phyloP scores from a whole-genome alignment of 2,888 invertebrate genomes.

The Andrena dorsata region DNA sequence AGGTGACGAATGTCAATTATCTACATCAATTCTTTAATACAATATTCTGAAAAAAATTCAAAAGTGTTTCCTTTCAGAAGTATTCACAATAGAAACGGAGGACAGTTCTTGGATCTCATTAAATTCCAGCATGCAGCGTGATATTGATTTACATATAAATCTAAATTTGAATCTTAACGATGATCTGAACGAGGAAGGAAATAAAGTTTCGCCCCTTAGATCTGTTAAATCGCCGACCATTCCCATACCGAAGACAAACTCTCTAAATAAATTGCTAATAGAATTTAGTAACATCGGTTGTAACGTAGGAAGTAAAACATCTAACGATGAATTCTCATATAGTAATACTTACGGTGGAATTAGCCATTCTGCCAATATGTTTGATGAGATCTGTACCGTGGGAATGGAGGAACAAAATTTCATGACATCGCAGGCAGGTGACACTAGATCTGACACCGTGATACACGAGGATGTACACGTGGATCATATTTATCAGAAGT shows the following conservation, averaged over 20 bases:
- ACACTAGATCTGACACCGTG: constrained; percentile 17
- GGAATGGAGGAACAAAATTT: constrained; percentile 59
- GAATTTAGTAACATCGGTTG: constrained; percentile 88
- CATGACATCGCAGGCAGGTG: constrained; percentile 18
- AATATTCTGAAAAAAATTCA: not conserved
- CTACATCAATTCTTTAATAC: not conserved
- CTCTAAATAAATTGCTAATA: constrained; percentile 85
- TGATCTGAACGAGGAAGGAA: constrained; percentile 85
- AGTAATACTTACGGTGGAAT: constrained; percentile 41
- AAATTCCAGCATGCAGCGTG: constrained; percentile 82
- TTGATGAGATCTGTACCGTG: constrained; percentile 44
- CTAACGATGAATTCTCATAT: constrained; percentile 78
- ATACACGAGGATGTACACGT: constrained; percentile 46
- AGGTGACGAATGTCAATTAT: constrained; percentile 65
- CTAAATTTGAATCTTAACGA: constrained; percentile 85
- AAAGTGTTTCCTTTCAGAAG: constrained; percentile 83
- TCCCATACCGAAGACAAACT: constrained; percentile 88
- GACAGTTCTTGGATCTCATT: constrained; percentile 86
- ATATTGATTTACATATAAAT: constrained; percentile 82
- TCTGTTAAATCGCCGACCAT: constrained; percentile 89
- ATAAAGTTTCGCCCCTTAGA: constrained; percentile 76
- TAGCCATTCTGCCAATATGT: constrained; percentile 48
- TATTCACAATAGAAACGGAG: constrained; percentile 92
- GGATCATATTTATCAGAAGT: constrained; percentile 66
- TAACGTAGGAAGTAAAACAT: constrained; percentile 88